Percentiles rank a stretch among this genome's conserved stretches.
These are phyloP conservation scores for Zaprionus vittiger DNA, from an alignment of 1,140 invertebrate genomes.

Conservation along the genomic window DNA sequence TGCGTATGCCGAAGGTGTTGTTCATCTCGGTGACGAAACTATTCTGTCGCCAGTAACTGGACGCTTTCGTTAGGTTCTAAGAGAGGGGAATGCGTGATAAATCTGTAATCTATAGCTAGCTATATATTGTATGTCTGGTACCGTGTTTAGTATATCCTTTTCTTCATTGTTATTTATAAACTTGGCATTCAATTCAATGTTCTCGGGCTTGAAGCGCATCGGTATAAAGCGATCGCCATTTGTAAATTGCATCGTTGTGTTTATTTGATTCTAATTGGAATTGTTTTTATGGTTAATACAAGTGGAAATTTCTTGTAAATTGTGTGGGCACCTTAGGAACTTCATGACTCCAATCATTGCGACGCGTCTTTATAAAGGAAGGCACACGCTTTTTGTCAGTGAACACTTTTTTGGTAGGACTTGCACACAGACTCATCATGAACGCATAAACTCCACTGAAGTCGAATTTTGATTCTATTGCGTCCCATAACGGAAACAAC, in stretches of 20 bases:
- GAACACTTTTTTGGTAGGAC: slow-evolving; percentile 47
- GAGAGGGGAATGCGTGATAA: background rate
- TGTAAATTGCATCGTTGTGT: slow-evolving; percentile 1
- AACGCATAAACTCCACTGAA: slow-evolving; percentile 35
- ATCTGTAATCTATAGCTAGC: background rate
- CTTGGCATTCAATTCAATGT: slow-evolving; percentile 62
- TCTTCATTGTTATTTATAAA: slow-evolving; percentile 47
- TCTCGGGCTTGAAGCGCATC: slow-evolving; percentile 52
- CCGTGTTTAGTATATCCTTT: slow-evolving; percentile 66
- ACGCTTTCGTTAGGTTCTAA: slow-evolving; percentile 27
- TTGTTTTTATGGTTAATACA: background rate
- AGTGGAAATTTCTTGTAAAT: background rate
- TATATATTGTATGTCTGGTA: slow-evolving; percentile 21
- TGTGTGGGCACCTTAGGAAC: slow-evolving; percentile 44
- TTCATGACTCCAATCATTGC: slow-evolving; percentile 57
- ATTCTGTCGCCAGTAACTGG: slow-evolving; percentile 70
- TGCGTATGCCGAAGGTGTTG: slow-evolving; percentile 47
- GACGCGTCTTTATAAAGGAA: slow-evolving; percentile 58
- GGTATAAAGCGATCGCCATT: slow-evolving; percentile 75
- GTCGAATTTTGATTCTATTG: background rate
- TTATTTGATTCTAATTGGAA: slow-evolving; percentile 26
- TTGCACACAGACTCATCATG: slow-evolving; percentile 68
- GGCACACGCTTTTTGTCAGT: slow-evolving; percentile 51
- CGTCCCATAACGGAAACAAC: background rate
- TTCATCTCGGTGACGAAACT: slow-evolving; percentile 55